Evolutionary conservation across 2,888 invertebrate species (phyloP), one percentile per base, ranked within the genome.

Genomic region (Heliconius cydno): DNA sequence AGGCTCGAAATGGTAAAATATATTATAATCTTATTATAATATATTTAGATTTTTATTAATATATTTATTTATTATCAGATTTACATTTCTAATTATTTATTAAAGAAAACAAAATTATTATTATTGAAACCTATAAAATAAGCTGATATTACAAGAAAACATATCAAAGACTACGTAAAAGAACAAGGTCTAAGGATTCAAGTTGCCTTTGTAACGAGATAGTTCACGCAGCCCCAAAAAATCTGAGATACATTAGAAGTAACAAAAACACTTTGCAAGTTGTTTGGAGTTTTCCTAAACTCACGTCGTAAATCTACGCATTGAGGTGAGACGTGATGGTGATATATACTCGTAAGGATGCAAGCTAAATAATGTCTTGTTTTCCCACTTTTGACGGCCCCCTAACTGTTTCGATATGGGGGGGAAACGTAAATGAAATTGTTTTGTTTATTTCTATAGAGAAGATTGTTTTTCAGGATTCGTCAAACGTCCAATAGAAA

Each of bases 231-330:
- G 66, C 28, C 38, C 67, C n/a, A 78, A 78, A 79, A 9, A 77
- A 76, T 76, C 67, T 73, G 52, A 52, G 30, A 80, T 25, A 80
- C 72, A 72, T 82, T 77, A 30, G 22, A 77, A 76, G 79, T 79
- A 73, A 77, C 76, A 66, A 73, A 80, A 81, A 67, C 75, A 72
- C 77, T 77, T 74, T 72, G 78, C 63, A 80, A 81, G 73, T 84
- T 76, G 80, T 78, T 82, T 52, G 46, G 72, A 82, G 80, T 82
- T 78, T 77, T 80, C 76, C 79, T 77, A 76, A 83, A 82, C 78
- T 83, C 71, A 71, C 30, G 72, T 81, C 82, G 78, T 85, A 85
- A 85, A 85, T 85, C 83, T 83, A 22, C 60, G 75, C 67, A 81
- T 82, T 82, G 82, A 84, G 82, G 84, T 84, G 80, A 84, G 79